Percentiles rank a stretch among this genome's conserved stretches.
These are phyloP conservation scores for Eulemur albifrons DNA, from an alignment of 2,797 vertebrate species.

Conservation along the genomic window DNA sequence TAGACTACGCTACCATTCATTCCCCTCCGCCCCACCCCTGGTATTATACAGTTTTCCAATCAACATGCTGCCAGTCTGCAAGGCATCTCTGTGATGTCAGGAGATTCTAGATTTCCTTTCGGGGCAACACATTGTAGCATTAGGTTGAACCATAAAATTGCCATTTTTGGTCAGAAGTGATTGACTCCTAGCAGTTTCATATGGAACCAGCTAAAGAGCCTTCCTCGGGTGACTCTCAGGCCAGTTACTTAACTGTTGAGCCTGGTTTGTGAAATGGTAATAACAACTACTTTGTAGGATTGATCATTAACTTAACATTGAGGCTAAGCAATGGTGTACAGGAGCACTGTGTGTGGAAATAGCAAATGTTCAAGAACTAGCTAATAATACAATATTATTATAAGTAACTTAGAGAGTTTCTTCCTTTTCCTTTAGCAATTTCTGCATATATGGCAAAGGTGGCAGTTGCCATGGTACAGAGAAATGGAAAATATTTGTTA, in stretches of 20 bases:
- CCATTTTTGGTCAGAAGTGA: not conserved
- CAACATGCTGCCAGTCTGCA: not conserved
- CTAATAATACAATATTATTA: not conserved
- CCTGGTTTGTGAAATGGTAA: not conserved
- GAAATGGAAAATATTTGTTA: slow-evolving; percentile 7
- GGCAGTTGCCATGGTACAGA: not conserved
- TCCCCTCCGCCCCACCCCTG: too few relatives aligned
- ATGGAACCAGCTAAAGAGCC: not conserved
- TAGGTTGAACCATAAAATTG: not conserved
- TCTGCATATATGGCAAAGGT: not conserved
- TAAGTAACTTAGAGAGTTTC: not conserved
- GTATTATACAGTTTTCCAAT: not conserved
- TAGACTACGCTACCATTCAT: not conserved
- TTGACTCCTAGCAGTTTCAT: not conserved
- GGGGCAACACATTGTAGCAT: not conserved
- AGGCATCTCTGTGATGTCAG: not conserved
- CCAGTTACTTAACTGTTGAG: not conserved
- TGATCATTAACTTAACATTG: not conserved
- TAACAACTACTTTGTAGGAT: not conserved
- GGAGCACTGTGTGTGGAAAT: not conserved
- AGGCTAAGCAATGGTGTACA: not conserved
- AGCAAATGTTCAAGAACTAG: not conserved
- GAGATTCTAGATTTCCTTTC: not conserved
- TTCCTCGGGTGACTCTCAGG: not conserved
- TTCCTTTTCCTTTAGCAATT: not conserved